Evolutionary conservation across 2,113 vertebrate species (phyloP), one percentile per base, ranked within the genome.

Genomic region (Sphaerodactylus townsendi): DNA sequence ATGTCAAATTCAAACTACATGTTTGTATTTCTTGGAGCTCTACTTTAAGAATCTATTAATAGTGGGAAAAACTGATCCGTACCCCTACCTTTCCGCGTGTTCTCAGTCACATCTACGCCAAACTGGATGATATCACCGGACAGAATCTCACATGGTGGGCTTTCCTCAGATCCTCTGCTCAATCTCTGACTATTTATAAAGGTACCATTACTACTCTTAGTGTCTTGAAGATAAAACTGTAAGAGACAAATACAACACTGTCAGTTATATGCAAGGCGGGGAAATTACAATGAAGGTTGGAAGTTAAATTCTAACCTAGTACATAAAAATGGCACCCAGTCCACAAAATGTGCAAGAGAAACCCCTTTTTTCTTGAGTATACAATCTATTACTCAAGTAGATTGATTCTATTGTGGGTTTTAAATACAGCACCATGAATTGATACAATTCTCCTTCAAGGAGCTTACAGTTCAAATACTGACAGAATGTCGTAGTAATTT

Each of bases 211-310:
- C 98, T 99, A 97, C 98, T 99, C 94, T 99, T 99, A 94, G 99
- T 99, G 97, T 99, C 99, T 97, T 99, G 98, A 92, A 99, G 97
- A 95, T 99, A 99, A 94, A 99, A 99, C 98, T 99, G 96, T 17
- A 88, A 96, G 84, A 94, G 88, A 82, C 84, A 93, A 65, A 86
- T 30, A 86, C 62, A 71, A 0, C 65, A 33, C 0, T 78, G 21
- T 89, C 74, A 86, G 44, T 2, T 30, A 77, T 21, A 30, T 48
- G n/a, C 4, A 35, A 74, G 81, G 33, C 50, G n/a, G 7, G 10
- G 65, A 83, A 80, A 3, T 21, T 39, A 33, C 78, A 85, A 84
- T 2, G 5, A 0, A 84, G 84, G 19, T 5, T 65, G 7, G 10
- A 10, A 41, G 2, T 64, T 84, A 78, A 87, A 69, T n/a, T 77